These are phyloP conservation scores for Perccottus glenii DNA, from an alignment of 2,113 vertebrate genomes.

Conservation along the genomic window DNA sequence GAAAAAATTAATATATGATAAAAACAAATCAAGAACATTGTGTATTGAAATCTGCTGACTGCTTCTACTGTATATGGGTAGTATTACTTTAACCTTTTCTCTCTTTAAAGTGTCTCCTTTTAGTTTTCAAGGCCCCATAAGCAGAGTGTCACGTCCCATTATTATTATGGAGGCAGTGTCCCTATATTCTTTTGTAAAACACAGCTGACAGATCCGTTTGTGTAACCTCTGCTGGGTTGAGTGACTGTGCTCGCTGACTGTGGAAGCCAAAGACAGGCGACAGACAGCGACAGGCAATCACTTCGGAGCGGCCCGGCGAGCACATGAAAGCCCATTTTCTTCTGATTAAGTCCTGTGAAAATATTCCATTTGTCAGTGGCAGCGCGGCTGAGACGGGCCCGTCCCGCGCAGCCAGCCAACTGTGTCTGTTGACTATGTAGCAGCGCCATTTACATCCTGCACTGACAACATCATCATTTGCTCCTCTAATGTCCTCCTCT, in stretches of 20 bases:
- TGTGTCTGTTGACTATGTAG: slow-evolving; percentile 94
- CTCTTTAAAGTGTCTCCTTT: slow-evolving; percentile 3
- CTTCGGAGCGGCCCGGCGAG: slow-evolving; percentile 87
- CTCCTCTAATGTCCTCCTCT: slow-evolving; percentile 72
- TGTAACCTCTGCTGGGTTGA: slow-evolving; percentile 72
- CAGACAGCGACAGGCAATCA: slow-evolving; percentile 81
- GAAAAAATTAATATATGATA: too few species aligned
- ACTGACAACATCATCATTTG: slow-evolving; percentile 85
- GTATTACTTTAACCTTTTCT: too few species aligned
- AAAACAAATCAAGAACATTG: too few species aligned
- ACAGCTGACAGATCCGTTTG: slow-evolving; percentile 60
- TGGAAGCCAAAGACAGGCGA: slow-evolving; percentile 60
- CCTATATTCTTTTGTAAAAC: slow-evolving; percentile 56
- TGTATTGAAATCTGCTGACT: too few species aligned
- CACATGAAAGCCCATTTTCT: slow-evolving; percentile 92
- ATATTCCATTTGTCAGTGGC: slow-evolving; percentile 97
- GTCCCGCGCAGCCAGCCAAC: slow-evolving; percentile 85
- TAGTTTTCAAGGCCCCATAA: slow-evolving; percentile 17
- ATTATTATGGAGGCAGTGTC: slow-evolving; percentile 35
- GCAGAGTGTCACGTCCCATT: slow-evolving; percentile 17
- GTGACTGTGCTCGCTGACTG: slow-evolving; percentile 69
- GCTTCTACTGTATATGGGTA: too few species aligned
- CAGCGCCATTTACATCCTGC: slow-evolving; percentile 90
- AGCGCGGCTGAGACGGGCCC: slow-evolving; percentile 81
- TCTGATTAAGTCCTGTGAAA: slow-evolving; percentile 96